Evolutionary conservation across 2,888 invertebrate species (phyloP), one percentile per base, ranked within the genome.

Genomic region (Trilocha varians): DNA sequence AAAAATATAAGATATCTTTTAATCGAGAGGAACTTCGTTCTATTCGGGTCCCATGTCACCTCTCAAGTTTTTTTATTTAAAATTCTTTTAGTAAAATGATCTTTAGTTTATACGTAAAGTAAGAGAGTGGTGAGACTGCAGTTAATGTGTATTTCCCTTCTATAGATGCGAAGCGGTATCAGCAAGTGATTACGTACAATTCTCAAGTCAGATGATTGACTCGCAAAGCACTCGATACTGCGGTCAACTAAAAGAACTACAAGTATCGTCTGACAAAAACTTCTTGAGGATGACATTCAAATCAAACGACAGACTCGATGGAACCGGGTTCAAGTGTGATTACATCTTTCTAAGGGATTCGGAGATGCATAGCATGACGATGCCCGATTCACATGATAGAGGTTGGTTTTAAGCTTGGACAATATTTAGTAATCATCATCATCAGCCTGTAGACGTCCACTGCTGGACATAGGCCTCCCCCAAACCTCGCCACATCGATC

Each of bases 141-240:
- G n/a, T n/a, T n/a, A 25, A 25, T 25, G 6, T 18, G 14, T 40
- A 8, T 16, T 6, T 11, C 15, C 34, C 33, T 5, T 47, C 78
- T 73, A 11, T 82, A 98, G 98, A 44, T 99, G 98, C 70, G 94
- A 94, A 61, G 93, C 93, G 38, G 88, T 91, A 40, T 94, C 97
- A 3, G 95, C 96, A 14, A 98, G 97, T 62, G 99, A 99, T 78
- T 98, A 93, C 79, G 93, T 99, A 6, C 95, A 97, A 67, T 97
- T 99, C 74, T 97, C 97, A 15, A 98, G 97, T 83, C 96, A 93
- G 72, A 91, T 94, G 87, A 90, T 94, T 32, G 89, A 92, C 41
- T 94, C 97, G 66, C 87, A 95, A 49, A 94, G 93, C 71, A 88
- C 91, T 13, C 88, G 95, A 48, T 91, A 95, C 66, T 99, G 98